Percentiles rank a stretch among this genome's conserved stretches.
These are phyloP conservation scores for Arbacia lixula DNA, from an alignment of 53 echinoderm and acorn worm species.

Conservation along the genomic window DNA sequence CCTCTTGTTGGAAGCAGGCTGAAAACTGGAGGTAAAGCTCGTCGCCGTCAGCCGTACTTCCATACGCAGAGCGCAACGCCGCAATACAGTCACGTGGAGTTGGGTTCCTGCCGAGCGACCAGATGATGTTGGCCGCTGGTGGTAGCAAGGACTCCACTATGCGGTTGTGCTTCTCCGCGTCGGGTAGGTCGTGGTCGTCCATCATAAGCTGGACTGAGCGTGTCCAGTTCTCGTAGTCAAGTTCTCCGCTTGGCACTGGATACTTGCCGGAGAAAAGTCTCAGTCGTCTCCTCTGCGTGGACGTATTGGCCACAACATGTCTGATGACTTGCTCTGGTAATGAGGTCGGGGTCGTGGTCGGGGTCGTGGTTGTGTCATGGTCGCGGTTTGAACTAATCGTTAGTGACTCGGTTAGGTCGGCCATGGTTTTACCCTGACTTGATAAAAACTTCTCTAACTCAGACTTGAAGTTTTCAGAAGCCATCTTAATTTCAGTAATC, in stretches of 20 bases:
- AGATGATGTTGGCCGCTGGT: conserved; percentile 55
- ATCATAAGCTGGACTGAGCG: conserved; percentile 31
- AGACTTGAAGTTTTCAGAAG: neutral
- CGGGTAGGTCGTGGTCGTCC: conserved; percentile 26
- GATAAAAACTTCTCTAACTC: neutral
- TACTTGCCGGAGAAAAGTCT: conserved; percentile 62
- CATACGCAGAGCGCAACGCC: conserved; percentile 48
- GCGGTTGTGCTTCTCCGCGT: conserved; percentile 29
- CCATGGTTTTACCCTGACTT: neutral
- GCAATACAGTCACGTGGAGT: conserved; percentile 31
- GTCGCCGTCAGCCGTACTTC: conserved; percentile 57
- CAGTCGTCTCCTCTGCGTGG: conserved; percentile 8
- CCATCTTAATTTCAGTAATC: neutral
- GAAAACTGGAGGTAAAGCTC: conserved; percentile 49
- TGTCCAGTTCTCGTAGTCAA: conserved; percentile 55
- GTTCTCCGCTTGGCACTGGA: conserved; percentile 47
- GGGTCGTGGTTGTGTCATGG: neutral
- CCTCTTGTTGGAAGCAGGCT: neutral
- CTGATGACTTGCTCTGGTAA: neutral
- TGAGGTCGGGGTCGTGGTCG: neutral
- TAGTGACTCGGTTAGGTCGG: too few species aligned
- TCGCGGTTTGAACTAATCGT: too few species aligned
- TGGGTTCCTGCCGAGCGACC: conserved; percentile 11
- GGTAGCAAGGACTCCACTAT: conserved; percentile 48
- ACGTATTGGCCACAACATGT: neutral